Conservation (phyloP, 2,888 invertebrate genomes). For the Pristionchus exspectatus region DNA sequence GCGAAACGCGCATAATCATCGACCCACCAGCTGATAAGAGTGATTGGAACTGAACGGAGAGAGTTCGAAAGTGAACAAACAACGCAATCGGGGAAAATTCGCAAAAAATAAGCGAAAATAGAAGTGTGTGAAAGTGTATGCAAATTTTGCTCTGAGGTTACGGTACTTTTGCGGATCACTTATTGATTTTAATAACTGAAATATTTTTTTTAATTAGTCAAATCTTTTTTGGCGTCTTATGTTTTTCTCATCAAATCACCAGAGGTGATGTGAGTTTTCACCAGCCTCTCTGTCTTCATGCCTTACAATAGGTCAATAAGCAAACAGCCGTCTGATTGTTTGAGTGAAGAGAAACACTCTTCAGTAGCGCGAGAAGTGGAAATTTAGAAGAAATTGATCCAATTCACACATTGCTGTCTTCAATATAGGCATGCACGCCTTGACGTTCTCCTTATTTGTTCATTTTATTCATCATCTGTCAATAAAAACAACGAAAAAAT, state of each 20-base stretch:
- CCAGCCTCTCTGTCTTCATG: too few species aligned
- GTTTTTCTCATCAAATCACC: too few species aligned
- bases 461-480: not conserved
- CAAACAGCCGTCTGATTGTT: not conserved
- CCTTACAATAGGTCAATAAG: not conserved
- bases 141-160: not conserved
- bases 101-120: not conserved
- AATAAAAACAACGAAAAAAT: not conserved
- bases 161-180: slow-evolving; percentile 27
- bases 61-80: not conserved
- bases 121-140: not conserved
- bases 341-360: not conserved
- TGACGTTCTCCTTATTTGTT: not conserved
- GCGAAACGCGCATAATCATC: not conserved
- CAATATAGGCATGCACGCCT: not conserved
- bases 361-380: slow-evolving; percentile 13
- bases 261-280: too few species aligned
- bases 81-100: not conserved
- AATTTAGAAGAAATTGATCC: not conserved
- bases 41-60: not conserved
- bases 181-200: not conserved
- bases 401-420: not conserved
- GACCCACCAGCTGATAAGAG: not conserved
- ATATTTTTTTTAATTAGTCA: not conserved
- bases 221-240: too few species aligned